phyloP scores from a whole-genome alignment of 2,113 vertebrate species.

The Platycercus adscitus region DNA sequence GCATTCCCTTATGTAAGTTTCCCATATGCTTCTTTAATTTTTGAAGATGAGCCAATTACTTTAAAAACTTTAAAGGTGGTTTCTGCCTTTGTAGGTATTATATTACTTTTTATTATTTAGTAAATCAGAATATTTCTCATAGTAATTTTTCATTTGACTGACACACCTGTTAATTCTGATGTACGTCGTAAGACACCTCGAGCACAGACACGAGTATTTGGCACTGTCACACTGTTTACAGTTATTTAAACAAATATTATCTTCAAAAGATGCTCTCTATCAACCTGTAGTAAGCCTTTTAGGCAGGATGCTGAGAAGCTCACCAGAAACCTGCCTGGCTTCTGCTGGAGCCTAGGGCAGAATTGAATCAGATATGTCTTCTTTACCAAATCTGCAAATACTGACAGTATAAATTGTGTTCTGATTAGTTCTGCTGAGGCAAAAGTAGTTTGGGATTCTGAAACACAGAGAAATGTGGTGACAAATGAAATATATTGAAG shows the following conservation, averaged over 20 bases:
- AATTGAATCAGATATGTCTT: neutral
- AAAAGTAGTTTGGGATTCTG: neutral
- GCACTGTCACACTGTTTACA: neutral
- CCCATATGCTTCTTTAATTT: neutral
- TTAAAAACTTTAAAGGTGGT: neutral
- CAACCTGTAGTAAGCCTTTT: neutral
- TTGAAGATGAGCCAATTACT: neutral
- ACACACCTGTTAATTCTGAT: neutral
- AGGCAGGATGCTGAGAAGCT: neutral
- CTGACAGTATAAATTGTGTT: neutral
- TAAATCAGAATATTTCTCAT: neutral
- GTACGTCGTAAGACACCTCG: neutral
- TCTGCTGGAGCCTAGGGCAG: neutral
- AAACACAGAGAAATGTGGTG: neutral
- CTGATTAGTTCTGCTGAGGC: neutral
- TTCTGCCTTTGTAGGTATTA: neutral
- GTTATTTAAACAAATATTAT: neutral
- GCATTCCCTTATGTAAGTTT: neutral
- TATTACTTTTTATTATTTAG: neutral
- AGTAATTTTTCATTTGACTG: neutral
- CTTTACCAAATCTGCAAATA: neutral
- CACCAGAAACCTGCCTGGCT: neutral
- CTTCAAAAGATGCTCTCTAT: neutral
- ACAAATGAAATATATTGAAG: neutral
- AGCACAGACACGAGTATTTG: neutral